Percentiles rank a stretch among this genome's conserved stretches.
Evolutionary conservation across 2,797 vertebrate genomes (phyloP).

Genomic region (Peromyscus eremicus): DNA sequence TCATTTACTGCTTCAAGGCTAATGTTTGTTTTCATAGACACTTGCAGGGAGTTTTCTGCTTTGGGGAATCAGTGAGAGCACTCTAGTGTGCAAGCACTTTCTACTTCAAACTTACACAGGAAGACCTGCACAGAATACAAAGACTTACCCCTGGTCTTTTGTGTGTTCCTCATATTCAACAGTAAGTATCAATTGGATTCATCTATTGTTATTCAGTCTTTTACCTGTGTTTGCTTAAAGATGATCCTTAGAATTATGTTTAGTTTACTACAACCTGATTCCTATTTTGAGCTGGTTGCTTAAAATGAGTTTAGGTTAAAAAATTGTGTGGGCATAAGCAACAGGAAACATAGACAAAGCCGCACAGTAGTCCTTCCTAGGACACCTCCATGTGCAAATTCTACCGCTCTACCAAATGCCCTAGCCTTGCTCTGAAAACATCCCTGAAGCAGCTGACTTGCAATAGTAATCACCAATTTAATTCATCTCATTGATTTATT

Average conservation of each 20-base stretch:
- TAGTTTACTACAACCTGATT: background rate
- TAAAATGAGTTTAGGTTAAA: conserved; percentile 38
- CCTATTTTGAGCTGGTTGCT: conserved; percentile 5
- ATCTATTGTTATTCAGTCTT: background rate
- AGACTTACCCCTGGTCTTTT: background rate
- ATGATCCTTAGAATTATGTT: background rate
- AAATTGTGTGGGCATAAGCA: background rate
- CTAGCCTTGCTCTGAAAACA: background rate
- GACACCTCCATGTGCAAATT: background rate
- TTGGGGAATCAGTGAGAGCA: background rate
- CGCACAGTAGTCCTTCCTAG: background rate
- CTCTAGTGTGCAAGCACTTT: background rate
- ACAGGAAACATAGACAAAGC: background rate
- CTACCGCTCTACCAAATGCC: background rate
- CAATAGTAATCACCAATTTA: background rate
- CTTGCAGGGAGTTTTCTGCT: background rate
- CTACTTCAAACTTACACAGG: background rate
- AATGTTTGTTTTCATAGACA: background rate
- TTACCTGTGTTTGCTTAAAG: conserved; percentile 5
- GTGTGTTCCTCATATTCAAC: background rate
- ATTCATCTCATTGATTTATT: background rate
- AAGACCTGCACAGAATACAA: background rate
- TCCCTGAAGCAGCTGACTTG: background rate
- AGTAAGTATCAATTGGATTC: background rate
- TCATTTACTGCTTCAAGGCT: background rate